These are phyloP conservation scores for Grapholita molesta DNA, from an alignment of 1,140 invertebrate genomes.

Conservation along the genomic window DNA sequence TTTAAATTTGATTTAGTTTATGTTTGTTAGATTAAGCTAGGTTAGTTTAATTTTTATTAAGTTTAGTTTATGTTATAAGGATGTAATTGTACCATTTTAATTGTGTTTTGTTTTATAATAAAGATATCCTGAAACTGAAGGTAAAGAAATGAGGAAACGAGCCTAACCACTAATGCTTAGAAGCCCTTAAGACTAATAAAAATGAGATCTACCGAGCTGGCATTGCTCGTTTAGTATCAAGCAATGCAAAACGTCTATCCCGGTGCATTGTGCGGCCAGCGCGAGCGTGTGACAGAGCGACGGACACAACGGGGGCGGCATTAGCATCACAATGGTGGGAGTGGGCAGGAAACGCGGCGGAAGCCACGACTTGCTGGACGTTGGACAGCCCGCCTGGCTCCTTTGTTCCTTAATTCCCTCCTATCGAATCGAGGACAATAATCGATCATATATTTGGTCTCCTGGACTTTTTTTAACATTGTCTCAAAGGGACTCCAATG, in stretches of 20 bases:
- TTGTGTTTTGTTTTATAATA: no score
- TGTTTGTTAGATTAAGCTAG: no score
- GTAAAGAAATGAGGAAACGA: background rate
- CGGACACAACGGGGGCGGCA: constrained; percentile 40
- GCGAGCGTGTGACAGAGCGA: constrained; percentile 6
- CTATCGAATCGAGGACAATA: background rate
- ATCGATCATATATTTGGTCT: no score
- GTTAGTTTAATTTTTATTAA: no score
- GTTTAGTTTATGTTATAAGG: no score
- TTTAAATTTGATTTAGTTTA: no score
- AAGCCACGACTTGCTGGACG: constrained; percentile 28
- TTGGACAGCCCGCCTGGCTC: background rate
- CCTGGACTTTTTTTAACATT: no score
- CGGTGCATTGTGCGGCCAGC: background rate
- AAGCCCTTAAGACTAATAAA: no score
- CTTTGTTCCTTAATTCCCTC: background rate
- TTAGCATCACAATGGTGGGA: constrained; percentile 56
- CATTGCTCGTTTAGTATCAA: background rate
- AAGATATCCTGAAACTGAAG: no score
- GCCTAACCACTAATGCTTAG: no score
- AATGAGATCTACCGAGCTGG: background rate
- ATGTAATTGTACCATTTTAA: no score
- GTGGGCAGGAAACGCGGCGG: constrained; percentile 38
- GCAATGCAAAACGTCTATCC: background rate
- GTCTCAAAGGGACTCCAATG: no score